Evolutionary conservation across 2,888 invertebrate genomes (phyloP).

Genomic region (Mantis religiosa): DNA sequence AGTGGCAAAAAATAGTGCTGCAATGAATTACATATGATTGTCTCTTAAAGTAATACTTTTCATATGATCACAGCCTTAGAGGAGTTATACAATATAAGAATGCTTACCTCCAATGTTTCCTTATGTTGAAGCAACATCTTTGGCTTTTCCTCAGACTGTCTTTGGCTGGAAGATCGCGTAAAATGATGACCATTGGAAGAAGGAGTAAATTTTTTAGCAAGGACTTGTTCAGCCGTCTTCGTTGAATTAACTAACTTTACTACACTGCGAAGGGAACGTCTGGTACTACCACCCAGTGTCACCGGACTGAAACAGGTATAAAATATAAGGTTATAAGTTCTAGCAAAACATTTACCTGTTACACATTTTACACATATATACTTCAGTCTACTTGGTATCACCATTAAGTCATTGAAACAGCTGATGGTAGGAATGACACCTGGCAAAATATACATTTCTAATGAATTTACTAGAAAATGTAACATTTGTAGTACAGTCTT

Average conservation of each 20-base stretch:
- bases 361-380: too few species aligned
- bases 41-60: too few species aligned
- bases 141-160: background rate
- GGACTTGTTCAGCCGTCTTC: background rate
- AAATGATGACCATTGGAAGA: background rate
- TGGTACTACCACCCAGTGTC: background rate
- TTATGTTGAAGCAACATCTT: constrained; percentile 17
- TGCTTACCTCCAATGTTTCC: constrained; percentile 20
- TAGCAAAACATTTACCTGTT: background rate
- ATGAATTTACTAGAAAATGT: too few species aligned
- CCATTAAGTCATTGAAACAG: too few species aligned
- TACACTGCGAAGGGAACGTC: constrained; percentile 23
- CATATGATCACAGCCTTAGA: too few species aligned
- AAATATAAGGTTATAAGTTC: background rate
- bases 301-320: background rate
- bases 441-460: too few species aligned
- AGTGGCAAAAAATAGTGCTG: too few species aligned
- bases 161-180: background rate
- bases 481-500: too few species aligned
- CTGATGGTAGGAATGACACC: too few species aligned
- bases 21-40: too few species aligned
- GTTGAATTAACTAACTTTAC: background rate
- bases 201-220: background rate
- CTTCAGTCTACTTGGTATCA: too few species aligned
- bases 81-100: background rate